Conservation (phyloP, 2,888 invertebrate species). For the Drosophila anomalata region DNA sequence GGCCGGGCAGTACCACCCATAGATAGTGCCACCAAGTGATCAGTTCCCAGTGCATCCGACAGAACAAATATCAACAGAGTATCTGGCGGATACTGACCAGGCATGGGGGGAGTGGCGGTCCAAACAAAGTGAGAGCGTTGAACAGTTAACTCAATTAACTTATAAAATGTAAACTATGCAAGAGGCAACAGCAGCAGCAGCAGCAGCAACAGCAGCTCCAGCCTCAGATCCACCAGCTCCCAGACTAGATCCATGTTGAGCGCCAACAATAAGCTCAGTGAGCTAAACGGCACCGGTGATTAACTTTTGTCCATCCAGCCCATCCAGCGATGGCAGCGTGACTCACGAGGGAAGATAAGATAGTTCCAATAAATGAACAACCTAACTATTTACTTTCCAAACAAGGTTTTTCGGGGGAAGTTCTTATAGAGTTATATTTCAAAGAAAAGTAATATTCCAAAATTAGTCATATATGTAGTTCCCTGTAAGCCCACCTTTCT, state of each 20-base stretch:
- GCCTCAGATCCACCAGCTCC: constrained; percentile 27
- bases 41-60: constrained; percentile 15
- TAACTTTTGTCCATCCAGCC: constrained; percentile 64
- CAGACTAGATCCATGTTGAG: constrained; percentile 21
- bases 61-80: constrained; percentile 15
- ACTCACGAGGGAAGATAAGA: constrained; percentile 9
- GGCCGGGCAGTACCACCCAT: constrained; percentile 1
- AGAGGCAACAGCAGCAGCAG: constrained; percentile 48
- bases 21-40: constrained; percentile 15
- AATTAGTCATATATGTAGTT: not conserved
- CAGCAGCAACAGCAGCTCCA: constrained; percentile 37
- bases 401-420: no score
- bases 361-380: not conserved
- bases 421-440: not conserved
- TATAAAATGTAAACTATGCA: constrained; percentile 75
- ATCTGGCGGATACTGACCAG: constrained; percentile 62
- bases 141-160: constrained; percentile 83
- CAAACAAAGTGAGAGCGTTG: constrained; percentile 49
- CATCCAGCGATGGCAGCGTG: constrained; percentile 37
- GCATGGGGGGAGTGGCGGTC: constrained; percentile 16
- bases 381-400: no score
- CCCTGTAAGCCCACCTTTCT: not conserved
- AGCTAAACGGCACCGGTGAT: constrained; percentile 78
- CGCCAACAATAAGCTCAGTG: constrained; percentile 46
- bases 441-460: not conserved